Percentiles rank a stretch among this genome's conserved stretches.
Conservation (phyloP, 2,797 vertebrate species). For the Podarcis siculus region DNA sequence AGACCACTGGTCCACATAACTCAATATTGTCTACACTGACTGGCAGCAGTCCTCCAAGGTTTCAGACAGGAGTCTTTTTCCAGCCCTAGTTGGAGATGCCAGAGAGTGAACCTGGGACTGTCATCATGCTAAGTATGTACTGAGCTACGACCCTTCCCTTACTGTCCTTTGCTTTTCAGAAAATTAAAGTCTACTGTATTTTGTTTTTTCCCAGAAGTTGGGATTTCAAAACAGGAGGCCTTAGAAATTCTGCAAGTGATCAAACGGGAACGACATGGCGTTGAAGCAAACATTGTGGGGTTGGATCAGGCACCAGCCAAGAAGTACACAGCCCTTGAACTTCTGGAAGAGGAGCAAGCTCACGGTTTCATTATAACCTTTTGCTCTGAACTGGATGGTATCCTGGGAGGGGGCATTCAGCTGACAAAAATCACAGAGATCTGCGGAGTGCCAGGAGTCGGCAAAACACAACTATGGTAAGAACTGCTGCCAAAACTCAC, state of each 20-base stretch:
- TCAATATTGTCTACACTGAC: too few relatives aligned
- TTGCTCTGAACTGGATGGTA: slow-evolving; percentile 86
- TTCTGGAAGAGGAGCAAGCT: slow-evolving; percentile 87
- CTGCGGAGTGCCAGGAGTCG: slow-evolving; percentile 90
- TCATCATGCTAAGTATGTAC: too few relatives aligned
- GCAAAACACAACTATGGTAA: slow-evolving; percentile 96
- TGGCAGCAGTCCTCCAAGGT: too few relatives aligned
- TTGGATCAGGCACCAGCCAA: slow-evolving; percentile 44
- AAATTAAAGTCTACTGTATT: neutral
- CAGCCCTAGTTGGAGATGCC: too few relatives aligned
- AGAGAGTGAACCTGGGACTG: too few relatives aligned
- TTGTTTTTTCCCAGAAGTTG: slow-evolving; percentile 80
- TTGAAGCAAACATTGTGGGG: slow-evolving; percentile 47
- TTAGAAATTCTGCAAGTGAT: slow-evolving; percentile 83
- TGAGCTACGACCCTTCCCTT: too few relatives aligned
- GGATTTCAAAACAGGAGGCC: slow-evolving; percentile 87
- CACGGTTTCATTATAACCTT: slow-evolving; percentile 89
- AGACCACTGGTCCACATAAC: too few relatives aligned
- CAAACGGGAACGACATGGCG: slow-evolving; percentile 63
- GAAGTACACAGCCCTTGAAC: slow-evolving; percentile 86
- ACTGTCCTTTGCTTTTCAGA: neutral
- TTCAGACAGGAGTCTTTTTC: too few relatives aligned
- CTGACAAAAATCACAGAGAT: slow-evolving; percentile 89
- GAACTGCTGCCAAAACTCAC: slow-evolving; percentile 6
- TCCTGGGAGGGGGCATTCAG: slow-evolving; percentile 90